Evolutionary conservation across 2,797 vertebrate species (phyloP), one percentile per base, ranked within the genome.

Genomic region (Rhynchotus rufescens): DNA sequence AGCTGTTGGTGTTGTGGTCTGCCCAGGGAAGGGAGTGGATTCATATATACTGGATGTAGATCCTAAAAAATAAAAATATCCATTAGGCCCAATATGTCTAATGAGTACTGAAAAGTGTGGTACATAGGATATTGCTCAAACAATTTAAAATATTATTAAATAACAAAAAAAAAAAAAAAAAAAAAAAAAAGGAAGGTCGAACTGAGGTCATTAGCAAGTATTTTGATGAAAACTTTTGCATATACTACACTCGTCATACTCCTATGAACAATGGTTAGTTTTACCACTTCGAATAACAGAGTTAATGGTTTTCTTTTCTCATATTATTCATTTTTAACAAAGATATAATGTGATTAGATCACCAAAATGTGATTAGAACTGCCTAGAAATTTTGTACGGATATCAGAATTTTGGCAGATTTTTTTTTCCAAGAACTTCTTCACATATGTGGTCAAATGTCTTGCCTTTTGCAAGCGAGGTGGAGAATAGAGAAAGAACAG

Each of bases 41-140:
- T 86, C 90, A 42, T 54, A 6, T 6, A 12, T 26, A 66, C 16
- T 22, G 8, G 80, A n/a, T 54, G 86, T 78, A 68, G 69, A 59
- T 25, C 80, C 96, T 97, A 74, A 65, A 84, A 79, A 91, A 81
- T 5, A 73, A 81, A 91, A 67, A 42, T 19, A 45, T 22, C 34
- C 1, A 6, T 94, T 71, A 95, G 67, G 49, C 32, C 23, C 77
- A 52, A 76, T 23, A 67, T 4, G 4, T 17, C 44, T 26, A 12
- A 15, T 26, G 28, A 60, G 19, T 56, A 75, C 88, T 67, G 71
- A 75, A 64, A 30, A 78, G 32, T 0, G 1, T 83, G 0, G 9
- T 13, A 45, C 1, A 1, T 82, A 73, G 19, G 8, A 5, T 30
- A 34, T 34, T 34, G 82, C 9, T 57, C 65, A 36, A 22, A n/a